phyloP scores from a whole-genome alignment of 2,113 vertebrate species.

The cattle (Bos taurus) region ARS-UCD2.0 NC_037339.1:11106001-11106500 shows the following conservation, averaged over 20 bases:
- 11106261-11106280: not conserved
- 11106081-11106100: not conserved
- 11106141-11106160: not conserved
- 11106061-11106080: not conserved
- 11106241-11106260: not conserved
- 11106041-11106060: not conserved
- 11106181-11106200: not conserved
- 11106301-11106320: not conserved
- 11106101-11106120: not conserved
- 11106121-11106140: not conserved
- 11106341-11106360: not conserved
- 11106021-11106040: not conserved
- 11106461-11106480: not conserved
- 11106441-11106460: not conserved
- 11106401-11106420: not conserved
- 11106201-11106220: not conserved
- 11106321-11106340: not conserved
- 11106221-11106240: not conserved
- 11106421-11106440: not conserved
- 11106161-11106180: not conserved
- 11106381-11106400: not conserved
- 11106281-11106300: not conserved
- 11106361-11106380: not conserved
- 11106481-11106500: not conserved
- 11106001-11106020: not conserved